Conservation (phyloP, 2,888 invertebrate species). For the Phortica magna region DNA sequence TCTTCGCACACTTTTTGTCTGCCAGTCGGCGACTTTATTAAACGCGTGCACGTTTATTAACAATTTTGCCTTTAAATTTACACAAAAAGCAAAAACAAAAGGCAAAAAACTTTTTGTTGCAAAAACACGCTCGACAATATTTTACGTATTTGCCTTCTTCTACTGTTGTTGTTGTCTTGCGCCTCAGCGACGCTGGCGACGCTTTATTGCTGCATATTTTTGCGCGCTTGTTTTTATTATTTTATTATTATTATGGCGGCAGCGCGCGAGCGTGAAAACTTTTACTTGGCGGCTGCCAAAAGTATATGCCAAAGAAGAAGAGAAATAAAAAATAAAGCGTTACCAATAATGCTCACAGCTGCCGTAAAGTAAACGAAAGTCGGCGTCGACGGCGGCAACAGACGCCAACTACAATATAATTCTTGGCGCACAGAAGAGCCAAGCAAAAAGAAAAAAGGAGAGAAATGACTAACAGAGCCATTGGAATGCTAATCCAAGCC, state of each 20-base stretch:
- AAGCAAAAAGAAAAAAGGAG: too few species aligned
- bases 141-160: too few species aligned
- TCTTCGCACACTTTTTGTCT: too few species aligned
- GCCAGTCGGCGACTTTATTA: not conserved
- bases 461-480: not conserved
- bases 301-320: not conserved
- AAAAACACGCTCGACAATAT: too few species aligned
- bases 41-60: conserved; percentile 3
- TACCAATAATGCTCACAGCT: conserved; percentile 69
- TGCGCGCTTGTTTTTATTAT: conserved; percentile 53
- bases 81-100: not conserved
- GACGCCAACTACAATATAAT: conserved; percentile 24
- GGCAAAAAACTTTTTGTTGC: too few species aligned
- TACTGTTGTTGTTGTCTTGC: not conserved
- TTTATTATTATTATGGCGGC: conserved; percentile 46
- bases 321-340: conserved; percentile 44
- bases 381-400: conserved; percentile 50
- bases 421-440: not conserved
- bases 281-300: conserved; percentile 38
- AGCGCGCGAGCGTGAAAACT: conserved; percentile 39
- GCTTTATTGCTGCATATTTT: conserved; percentile 17
- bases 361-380: conserved; percentile 64
- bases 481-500: conserved; percentile 21
- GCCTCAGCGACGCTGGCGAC: conserved; percentile 23
- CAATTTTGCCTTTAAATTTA: not conserved